phyloP scores from a whole-genome alignment of 2,113 vertebrate genomes.

The Hippocampus abdominalis region DNA sequence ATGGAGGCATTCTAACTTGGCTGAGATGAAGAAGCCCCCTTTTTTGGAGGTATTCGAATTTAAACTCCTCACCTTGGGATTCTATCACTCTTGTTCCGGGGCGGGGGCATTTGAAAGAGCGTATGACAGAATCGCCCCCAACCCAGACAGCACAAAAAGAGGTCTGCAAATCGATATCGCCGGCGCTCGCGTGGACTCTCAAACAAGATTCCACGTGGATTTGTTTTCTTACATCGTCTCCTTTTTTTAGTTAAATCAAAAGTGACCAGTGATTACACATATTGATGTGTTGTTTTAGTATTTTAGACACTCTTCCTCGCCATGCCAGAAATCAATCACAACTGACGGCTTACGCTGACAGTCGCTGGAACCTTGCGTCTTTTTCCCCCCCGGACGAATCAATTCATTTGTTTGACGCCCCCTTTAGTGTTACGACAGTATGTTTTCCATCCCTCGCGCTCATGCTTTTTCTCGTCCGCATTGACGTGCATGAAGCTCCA shows the following conservation, averaged over 20 bases:
- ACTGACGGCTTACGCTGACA: constrained; percentile 42
- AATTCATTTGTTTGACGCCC: constrained; percentile 46
- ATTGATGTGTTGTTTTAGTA: constrained; percentile 40
- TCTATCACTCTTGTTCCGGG: constrained; percentile 28
- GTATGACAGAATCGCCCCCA: constrained; percentile 61
- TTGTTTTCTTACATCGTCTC: constrained; percentile 29
- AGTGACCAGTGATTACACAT: constrained; percentile 52
- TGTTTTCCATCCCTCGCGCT: constrained; percentile 7
- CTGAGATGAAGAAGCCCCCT: constrained; percentile 40
- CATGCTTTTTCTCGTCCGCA: constrained; percentile 1
- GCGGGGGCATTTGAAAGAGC: constrained; percentile 35
- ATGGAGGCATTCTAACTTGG: constrained; percentile 48
- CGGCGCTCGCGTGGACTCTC: constrained; percentile 42
- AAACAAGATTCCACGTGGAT: constrained; percentile 38
- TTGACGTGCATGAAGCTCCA: constrained; percentile 33
- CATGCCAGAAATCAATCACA: constrained; percentile 17
- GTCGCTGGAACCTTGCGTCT: constrained; percentile 22
- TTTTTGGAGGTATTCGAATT: constrained; percentile 49
- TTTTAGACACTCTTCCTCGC: constrained; percentile 27
- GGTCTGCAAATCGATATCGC: constrained; percentile 57
- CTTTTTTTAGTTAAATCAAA: constrained; percentile 58
- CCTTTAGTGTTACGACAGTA: constrained; percentile 36
- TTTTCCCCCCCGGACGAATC: constrained; percentile 29
- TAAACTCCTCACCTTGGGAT: constrained; percentile 51
- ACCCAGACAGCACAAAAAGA: constrained; percentile 45